Conservation (phyloP, 2,797 vertebrate genomes). For the Hydrophis major region DNA sequence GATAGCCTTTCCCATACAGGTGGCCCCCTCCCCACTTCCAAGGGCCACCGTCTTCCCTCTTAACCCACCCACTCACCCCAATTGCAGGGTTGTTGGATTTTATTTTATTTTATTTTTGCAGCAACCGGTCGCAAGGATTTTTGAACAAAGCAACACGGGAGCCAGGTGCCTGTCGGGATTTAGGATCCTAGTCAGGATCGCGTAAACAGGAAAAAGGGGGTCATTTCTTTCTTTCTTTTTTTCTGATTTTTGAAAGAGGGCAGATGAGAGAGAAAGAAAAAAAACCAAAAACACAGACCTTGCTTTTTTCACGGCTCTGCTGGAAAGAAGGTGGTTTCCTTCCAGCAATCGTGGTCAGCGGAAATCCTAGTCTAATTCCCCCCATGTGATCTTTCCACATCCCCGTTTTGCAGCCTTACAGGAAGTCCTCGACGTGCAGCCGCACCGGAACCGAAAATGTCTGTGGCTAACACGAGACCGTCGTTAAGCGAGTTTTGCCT, state of each 20-base stretch:
- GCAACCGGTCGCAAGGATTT: neutral
- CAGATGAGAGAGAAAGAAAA: neutral
- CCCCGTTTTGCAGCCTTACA: neutral
- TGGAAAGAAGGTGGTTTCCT: neutral
- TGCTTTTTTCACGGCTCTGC: neutral
- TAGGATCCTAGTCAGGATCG: neutral
- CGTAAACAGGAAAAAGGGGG: neutral
- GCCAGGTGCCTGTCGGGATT: accelerated
- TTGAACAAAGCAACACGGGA: neutral
- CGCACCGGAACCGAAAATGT: neutral
- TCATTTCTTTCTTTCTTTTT: neutral
- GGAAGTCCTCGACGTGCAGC: neutral
- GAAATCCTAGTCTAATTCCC: neutral
- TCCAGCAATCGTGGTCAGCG: neutral
- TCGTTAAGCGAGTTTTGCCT: neutral
- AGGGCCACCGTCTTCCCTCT: neutral
- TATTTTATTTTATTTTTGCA: no score
- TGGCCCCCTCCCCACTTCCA: neutral
- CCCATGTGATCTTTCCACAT: neutral
- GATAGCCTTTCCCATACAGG: neutral
- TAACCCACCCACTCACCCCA: no score
- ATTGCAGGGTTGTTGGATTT: neutral
- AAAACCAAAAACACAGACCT: neutral
- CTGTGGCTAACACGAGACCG: neutral
- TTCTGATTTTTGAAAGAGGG: neutral